Base-by-base conservation (phyloP, 2,888 invertebrate species). In the Drosophila kambysellisi region DNA sequence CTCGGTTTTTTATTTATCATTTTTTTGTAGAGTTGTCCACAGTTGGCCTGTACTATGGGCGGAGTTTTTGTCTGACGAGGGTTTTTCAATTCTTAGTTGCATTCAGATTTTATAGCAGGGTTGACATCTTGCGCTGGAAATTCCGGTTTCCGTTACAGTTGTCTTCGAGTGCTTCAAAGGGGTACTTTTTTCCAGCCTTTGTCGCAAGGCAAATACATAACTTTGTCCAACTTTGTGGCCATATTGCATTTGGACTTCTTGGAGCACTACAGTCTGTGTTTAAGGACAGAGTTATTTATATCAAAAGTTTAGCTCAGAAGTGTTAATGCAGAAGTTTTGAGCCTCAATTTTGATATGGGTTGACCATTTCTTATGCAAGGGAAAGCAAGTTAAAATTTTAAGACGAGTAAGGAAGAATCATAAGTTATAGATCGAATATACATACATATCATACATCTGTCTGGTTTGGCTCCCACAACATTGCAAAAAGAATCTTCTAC, bases 111-210 rank as follows among this genome's bases (percentile, higher is more conserved):
- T 61, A 66, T 69, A 69, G 63, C 66, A 72, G 81, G 84, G 84
- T 85, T 85, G 84, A 85, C 84, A 85, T 85, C 89, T 89, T 85
- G 89, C 70, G 82, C 88, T 83, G 88, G 84, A 77, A 87, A 79
- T 85, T 89, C 84, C 84, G 87, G 89, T 89, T 85, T 85, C 84
- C 84, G 89, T 64, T 89, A 84, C 84, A 89, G 79, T 89, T 85
- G 83, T 82, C 88, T 85, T 87, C 89, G 87, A 76, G 58, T 69
- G 71, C 81, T 79, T 72, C 66, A 64, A 79, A 63, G 70, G 72
- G 73, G 57, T 69, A 56, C 65, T 56, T 64, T 69, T 70, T 70
- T 57, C 81, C 73, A 48, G 87, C 66, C 74, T 77, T 73, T 81
- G 65, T 62, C 65, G 50, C 71, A 64, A 62, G 67, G 53, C 71